Evolutionary conservation across 1,140 invertebrate genomes (phyloP).

Genomic region (Aethina tumida): DNA sequence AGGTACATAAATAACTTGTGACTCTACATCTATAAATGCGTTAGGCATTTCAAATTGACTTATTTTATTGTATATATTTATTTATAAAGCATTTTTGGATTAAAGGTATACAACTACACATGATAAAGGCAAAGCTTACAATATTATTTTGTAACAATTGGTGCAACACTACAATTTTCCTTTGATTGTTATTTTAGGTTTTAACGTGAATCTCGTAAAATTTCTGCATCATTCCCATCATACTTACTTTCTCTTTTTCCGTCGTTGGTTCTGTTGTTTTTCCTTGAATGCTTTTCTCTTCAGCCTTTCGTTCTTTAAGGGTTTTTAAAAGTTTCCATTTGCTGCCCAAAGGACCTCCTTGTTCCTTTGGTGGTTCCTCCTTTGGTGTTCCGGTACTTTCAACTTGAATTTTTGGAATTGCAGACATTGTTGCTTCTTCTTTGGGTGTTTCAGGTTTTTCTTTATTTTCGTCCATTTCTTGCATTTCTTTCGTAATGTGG

Average conservation of each 20-base stretch:
- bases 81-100: background rate
- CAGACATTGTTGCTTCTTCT: constrained; percentile 31
- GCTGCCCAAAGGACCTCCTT: constrained; percentile 52
- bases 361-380: constrained; percentile 35
- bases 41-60: constrained; percentile 2
- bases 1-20: background rate
- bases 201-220: constrained; percentile 53
- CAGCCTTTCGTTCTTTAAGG: constrained; percentile 78
- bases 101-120: background rate
- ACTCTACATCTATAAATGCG: background rate
- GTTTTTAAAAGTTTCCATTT: constrained; percentile 87
- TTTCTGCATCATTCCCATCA: constrained; percentile 44
- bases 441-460: background rate
- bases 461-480: constrained; percentile 11
- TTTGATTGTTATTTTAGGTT: constrained; percentile 36
- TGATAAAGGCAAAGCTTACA: constrained; percentile 14
- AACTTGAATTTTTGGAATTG: constrained; percentile 17
- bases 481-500: constrained; percentile 33
- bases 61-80: background rate
- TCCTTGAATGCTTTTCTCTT: constrained; percentile 59
- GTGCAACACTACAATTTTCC: constrained; percentile 9
- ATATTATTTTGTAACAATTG: constrained; percentile 11
- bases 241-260: constrained; percentile 58
- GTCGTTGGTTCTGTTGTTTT: constrained; percentile 49
- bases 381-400: constrained; percentile 37